phyloP scores from a whole-genome alignment of 2,888 invertebrate species.

The Macrophya annulata region DNA sequence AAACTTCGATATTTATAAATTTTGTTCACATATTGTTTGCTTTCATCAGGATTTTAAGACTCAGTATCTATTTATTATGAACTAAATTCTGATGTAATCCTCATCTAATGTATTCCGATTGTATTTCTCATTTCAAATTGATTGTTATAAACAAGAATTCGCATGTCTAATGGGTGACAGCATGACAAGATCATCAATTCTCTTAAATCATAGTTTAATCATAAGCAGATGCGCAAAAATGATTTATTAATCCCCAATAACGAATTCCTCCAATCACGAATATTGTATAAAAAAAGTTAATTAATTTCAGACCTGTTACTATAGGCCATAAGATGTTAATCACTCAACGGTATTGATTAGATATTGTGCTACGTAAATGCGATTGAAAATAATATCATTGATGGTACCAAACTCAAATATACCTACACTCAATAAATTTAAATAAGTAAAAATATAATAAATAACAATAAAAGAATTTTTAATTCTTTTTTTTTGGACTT shows the following conservation, averaged over 20 bases:
- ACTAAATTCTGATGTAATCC: not conserved
- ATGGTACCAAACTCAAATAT: constrained; percentile 33
- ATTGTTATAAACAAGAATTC: not conserved
- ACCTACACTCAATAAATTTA: not conserved
- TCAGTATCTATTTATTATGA: not conserved
- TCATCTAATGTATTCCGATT: too few species aligned
- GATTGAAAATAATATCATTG: constrained; percentile 32
- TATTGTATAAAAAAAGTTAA: not conserved
- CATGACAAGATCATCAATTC: not conserved
- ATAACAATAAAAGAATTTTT: constrained; percentile 11
- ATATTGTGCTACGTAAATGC: not conserved
- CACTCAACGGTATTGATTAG: not conserved
- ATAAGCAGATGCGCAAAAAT: not conserved
- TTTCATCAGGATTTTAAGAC: not conserved
- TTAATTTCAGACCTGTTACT: not conserved
- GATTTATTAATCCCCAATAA: not conserved
- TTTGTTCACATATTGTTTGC: not conserved
- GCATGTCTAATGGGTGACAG: not conserved
- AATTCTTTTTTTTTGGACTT: not conserved
- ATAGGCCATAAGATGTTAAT: not conserved
- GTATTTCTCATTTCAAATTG: not conserved
- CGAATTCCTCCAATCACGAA: not conserved
- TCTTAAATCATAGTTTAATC: not conserved
- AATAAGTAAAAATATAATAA: constrained; percentile 38
- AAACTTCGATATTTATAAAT: not conserved